phyloP scores from a whole-genome alignment of 2,113 vertebrate species.

The Gnathonemus longibarbis region DNA sequence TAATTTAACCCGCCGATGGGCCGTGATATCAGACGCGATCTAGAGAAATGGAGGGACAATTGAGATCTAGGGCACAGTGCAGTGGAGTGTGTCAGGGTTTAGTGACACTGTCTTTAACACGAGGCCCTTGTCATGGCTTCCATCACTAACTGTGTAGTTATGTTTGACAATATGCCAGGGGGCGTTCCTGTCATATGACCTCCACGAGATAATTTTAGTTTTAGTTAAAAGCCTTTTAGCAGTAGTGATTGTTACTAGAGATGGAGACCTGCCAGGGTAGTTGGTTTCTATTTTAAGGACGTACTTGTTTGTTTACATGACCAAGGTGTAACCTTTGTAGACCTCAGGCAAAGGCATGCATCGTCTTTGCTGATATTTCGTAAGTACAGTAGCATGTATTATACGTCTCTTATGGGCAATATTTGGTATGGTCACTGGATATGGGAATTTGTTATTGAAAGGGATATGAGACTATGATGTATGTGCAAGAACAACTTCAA shows the following conservation, averaged over 20 bases:
- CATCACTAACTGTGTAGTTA: neutral
- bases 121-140: neutral
- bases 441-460: constrained; percentile 56
- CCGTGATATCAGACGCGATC: constrained; percentile 48
- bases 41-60: constrained; percentile 20
- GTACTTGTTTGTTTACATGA: neutral
- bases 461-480: constrained; percentile 54
- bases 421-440: constrained; percentile 42
- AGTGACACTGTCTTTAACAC: neutral
- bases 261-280: neutral
- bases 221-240: neutral
- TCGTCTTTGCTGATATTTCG: neutral
- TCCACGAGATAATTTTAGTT: neutral
- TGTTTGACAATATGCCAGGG: neutral
- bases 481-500: constrained; percentile 37
- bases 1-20: constrained; percentile 52
- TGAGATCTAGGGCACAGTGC: constrained; percentile 3
- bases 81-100: neutral
- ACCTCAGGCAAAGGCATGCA: neutral
- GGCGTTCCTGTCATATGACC: neutral
- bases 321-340: neutral
- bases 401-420: neutral
- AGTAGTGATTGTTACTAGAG: neutral
- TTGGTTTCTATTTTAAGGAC: neutral
- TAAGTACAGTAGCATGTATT: neutral